Conservation (phyloP, 2,888 invertebrate species). For the Prenolepis imparis region DNA sequence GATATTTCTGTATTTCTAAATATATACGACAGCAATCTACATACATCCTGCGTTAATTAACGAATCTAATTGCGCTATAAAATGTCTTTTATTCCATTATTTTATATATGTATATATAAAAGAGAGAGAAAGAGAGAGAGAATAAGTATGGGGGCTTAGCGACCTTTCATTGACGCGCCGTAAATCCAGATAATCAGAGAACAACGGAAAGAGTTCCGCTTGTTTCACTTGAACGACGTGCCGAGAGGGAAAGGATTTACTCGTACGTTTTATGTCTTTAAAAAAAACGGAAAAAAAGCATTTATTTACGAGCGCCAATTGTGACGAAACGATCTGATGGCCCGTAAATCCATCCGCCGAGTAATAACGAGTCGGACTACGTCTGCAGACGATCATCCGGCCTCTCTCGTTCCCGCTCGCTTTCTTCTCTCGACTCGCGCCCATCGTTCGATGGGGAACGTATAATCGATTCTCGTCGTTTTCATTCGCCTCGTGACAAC, state of each 20-base stretch:
- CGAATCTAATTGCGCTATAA: neutral
- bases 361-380: slow-evolving; percentile 69
- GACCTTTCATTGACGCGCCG: neutral
- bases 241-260: slow-evolving; percentile 6
- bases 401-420: slow-evolving; percentile 17
- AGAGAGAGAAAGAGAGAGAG: neutral
- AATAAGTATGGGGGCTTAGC: neutral
- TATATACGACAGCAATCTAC: neutral
- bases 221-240: slow-evolving; percentile 15
- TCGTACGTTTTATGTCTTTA: slow-evolving; percentile 4
- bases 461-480: slow-evolving; percentile 44
- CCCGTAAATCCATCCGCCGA: slow-evolving; percentile 72
- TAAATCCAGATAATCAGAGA: slow-evolving; percentile 35
- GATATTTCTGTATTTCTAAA: neutral
- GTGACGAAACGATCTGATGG: slow-evolving; percentile 67
- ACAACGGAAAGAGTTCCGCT: neutral
- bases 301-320: slow-evolving; percentile 69
- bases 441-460: neutral
- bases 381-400: slow-evolving; percentile 24
- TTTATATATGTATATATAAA: neutral
- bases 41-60: neutral
- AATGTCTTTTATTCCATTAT: neutral
- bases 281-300: neutral
- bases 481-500: slow-evolving; percentile 46
- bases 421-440: slow-evolving; percentile 13